Conservation (phyloP, 1,140 invertebrate species). For the Drosophila eugracilis region DNA sequence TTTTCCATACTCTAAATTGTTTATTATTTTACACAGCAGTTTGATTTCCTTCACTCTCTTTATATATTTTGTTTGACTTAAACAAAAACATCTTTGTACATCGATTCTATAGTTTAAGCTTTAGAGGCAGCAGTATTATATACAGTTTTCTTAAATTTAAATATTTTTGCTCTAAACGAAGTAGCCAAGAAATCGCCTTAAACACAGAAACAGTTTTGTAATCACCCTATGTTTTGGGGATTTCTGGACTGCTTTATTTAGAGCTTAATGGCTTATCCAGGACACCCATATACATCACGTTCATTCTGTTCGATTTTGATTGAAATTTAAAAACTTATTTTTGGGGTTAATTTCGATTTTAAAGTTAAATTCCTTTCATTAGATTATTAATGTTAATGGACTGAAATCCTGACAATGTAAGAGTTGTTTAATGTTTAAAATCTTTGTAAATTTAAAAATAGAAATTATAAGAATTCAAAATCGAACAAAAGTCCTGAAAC, state of each 20-base stretch:
- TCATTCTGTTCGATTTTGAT: not conserved
- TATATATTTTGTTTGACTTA: constrained; percentile 22
- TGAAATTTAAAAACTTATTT: too few relatives aligned
- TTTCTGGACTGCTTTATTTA: not conserved
- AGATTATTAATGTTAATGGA: too few relatives aligned
- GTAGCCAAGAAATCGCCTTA: not conserved
- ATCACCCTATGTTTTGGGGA: not conserved
- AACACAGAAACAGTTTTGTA: not conserved
- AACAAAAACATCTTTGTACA: constrained; percentile 65
- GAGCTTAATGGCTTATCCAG: constrained; percentile 9
- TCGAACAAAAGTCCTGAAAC: not conserved
- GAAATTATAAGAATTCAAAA: not conserved
- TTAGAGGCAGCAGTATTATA: constrained; percentile 26
- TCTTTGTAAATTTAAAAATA: not conserved
- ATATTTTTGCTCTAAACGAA: constrained; percentile 15
- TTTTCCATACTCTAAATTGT: constrained; percentile 38
- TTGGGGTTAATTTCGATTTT: too few relatives aligned
- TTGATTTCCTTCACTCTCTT: constrained; percentile 6
- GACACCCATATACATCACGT: not conserved
- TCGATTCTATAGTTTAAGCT: constrained; percentile 36
- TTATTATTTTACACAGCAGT: constrained; percentile 73
- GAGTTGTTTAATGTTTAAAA: not conserved
- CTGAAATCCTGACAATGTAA: too few relatives aligned
- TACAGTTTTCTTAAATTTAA: constrained; percentile 24
- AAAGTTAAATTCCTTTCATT: too few relatives aligned